Percentiles rank a stretch among this genome's conserved stretches.
Conservation (phyloP, 53 echinoderm and acorn worm species). For the Holothuria scabra region DNA sequence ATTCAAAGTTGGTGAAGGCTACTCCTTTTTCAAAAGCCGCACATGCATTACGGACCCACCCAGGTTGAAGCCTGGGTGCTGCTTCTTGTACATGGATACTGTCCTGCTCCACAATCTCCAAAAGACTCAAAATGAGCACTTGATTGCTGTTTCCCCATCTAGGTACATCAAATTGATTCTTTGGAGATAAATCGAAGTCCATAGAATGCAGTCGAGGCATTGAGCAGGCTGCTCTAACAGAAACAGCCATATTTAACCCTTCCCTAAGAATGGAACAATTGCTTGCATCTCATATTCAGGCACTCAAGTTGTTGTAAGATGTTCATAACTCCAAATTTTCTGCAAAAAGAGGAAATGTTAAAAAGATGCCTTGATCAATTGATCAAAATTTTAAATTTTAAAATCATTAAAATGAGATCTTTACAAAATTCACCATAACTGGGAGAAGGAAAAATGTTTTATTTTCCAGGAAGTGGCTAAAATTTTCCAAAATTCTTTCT, state of each 20-base stretch:
- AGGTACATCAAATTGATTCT: neutral
- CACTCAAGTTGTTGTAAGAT: no score
- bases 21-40: conserved; percentile 40
- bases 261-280: no score
- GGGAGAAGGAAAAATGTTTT: no score
- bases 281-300: no score
- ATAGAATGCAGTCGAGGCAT: conserved; percentile 17
- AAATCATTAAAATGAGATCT: no score
- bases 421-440: no score
- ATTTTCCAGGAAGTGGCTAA: no score
- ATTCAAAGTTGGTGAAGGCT: conserved; percentile 2
- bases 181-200: conserved; percentile 30
- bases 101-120: conserved; percentile 36
- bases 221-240: conserved; percentile 26
- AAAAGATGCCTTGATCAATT: no score
- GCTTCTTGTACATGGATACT: conserved; percentile 28
- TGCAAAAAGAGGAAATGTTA: no score
- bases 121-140: conserved; percentile 18
- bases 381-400: no score
- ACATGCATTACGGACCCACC: conserved; percentile 36
- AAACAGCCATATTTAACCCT: conserved; percentile 9
- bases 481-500: no score
- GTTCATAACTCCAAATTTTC: no score
- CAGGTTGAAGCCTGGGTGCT: conserved; percentile 28
- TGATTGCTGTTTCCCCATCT: conserved; percentile 36